Conservation (phyloP, 2,113 vertebrate genomes). For the Heliornis fulica region DNA sequence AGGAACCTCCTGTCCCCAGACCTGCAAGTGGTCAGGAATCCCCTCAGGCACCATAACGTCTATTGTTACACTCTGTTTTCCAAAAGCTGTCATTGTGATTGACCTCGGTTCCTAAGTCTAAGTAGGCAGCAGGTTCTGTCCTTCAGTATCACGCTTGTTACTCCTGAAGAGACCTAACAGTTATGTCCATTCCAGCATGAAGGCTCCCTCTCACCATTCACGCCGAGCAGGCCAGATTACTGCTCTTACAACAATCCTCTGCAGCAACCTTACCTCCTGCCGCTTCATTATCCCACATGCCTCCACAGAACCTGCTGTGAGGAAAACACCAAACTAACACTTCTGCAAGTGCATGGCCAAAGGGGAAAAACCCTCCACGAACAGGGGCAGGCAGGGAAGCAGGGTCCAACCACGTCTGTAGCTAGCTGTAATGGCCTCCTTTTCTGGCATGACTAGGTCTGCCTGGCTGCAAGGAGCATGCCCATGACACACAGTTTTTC, state of each 20-base stretch:
- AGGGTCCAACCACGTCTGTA: neutral
- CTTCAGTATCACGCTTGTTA: neutral
- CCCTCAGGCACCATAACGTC: neutral
- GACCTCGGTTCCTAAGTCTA: neutral
- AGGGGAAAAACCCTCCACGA: neutral
- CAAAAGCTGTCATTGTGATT: neutral
- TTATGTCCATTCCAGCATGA: neutral
- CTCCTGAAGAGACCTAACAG: neutral
- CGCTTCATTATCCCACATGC: neutral
- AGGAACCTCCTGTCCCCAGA: neutral
- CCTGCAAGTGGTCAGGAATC: neutral
- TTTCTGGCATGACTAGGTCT: neutral
- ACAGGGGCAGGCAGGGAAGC: neutral
- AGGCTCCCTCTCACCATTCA: neutral
- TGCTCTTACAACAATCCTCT: neutral
- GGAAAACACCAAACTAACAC: neutral
- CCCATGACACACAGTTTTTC: neutral
- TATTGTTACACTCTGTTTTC: neutral
- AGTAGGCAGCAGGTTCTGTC: neutral
- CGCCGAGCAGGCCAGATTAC: neutral
- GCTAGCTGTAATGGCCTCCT: neutral
- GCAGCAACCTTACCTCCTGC: neutral
- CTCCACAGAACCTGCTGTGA: neutral
- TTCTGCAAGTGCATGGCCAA: neutral
- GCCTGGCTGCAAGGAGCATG: accelerated